These are phyloP conservation scores for Caenorhabditis virilis DNA, from an alignment of 2,888 invertebrate genomes.

Conservation along the genomic window DNA sequence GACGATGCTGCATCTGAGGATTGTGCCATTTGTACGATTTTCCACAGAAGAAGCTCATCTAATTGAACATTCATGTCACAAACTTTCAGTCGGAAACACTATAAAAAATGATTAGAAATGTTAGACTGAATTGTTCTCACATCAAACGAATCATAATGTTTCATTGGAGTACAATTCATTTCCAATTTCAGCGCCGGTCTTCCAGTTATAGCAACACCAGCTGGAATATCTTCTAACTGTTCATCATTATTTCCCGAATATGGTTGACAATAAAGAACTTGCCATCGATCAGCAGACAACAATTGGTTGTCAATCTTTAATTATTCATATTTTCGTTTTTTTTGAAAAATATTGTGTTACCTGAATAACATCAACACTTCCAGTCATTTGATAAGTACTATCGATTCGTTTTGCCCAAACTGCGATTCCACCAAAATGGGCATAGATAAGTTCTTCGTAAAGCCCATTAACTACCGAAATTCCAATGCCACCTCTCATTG, in stretches of 20 bases:
- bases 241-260: constrained; percentile 69
- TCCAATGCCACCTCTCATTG: constrained; percentile 68
- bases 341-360: constrained; percentile 46
- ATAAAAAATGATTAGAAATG: constrained; percentile 50
- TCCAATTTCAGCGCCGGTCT: constrained; percentile 81
- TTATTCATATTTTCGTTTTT: constrained; percentile 3
- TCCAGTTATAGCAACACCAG: constrained; percentile 31
- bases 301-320: constrained; percentile 82
- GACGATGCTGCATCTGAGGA: constrained; percentile 56
- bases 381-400: constrained; percentile 76
- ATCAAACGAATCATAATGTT: constrained; percentile 82
- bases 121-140: constrained; percentile 68
- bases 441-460: constrained; percentile 70
- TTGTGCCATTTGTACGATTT: constrained; percentile 73
- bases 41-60: constrained; percentile 83
- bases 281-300: constrained; percentile 83
- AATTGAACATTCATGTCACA: constrained; percentile 84
- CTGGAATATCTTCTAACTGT: constrained; percentile 24
- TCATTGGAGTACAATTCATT: constrained; percentile 79
- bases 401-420: constrained; percentile 79
- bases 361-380: constrained; percentile 82
- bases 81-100: constrained; percentile 81
- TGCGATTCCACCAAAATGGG: constrained; percentile 73
- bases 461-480: constrained; percentile 69
- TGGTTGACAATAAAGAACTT: constrained; percentile 80